Base-by-base conservation (phyloP, 2,888 invertebrate genomes). In the Tachystola acroxantha region DNA sequence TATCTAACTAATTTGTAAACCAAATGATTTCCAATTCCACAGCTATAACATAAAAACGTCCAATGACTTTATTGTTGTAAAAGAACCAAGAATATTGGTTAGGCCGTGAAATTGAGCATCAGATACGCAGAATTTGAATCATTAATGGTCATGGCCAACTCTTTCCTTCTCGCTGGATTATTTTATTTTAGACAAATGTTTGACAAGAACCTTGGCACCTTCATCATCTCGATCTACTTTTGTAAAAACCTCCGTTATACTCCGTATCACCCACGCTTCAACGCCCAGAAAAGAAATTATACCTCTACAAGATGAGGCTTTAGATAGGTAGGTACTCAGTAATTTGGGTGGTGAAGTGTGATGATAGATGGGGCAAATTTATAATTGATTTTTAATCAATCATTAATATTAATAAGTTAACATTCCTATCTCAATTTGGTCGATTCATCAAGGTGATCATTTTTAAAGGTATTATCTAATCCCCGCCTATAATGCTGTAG, bases 401-500 rank as follows among this genome's bases (percentile, higher is more conserved):
- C 27, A 31, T 37, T 33, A 20, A 24, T 32, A 36, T 32, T 37
- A 32, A 30, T 37, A 37, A 28, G 25, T 34, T 9, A 10, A 22
- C 2, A 7, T 10, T 12, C 1, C 29, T 11, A 24, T 24, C n/a
- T 22, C 14, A 25, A 16, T 26, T 32, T 22, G 22, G 28, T 29
- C 13, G 22, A 11, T 22, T 22, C 22, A 9, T 24, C 30, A 40
- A 41, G 37, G 41, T 16, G 37, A 44, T 29, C 36, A 2, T 13
- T 34, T 36, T 20, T 24, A 27, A 32, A 19, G 37, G 32, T 29
- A 32, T 47, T 48, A 55, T 55, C 54, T 50, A 46, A 51, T 54
- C 51, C 45, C 20, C 36, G 32, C n/a, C n/a, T n/a, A n/a, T n/a
- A n/a, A 28, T 39, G 28, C 27, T 34, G 34, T 39, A 24, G 13